These are phyloP conservation scores for Drosophila subsilvestris DNA, from an alignment of 2,888 invertebrate species.

Conservation along the genomic window DNA sequence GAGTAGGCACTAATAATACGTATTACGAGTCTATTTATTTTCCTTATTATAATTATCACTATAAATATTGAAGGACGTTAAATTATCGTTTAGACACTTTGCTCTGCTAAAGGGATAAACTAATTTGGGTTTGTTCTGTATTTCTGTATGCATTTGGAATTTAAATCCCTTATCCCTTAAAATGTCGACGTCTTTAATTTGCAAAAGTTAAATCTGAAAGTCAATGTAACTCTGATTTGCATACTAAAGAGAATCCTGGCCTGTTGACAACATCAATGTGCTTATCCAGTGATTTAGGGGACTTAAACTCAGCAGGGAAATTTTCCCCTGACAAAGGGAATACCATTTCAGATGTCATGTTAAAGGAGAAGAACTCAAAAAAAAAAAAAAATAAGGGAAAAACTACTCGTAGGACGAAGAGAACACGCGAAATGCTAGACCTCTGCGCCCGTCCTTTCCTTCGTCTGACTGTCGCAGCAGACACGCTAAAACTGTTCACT, in stretches of 20 bases:
- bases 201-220: constrained; percentile 1
- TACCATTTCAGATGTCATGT: constrained; percentile 52
- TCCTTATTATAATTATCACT: background rate
- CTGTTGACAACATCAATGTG: constrained; percentile 49
- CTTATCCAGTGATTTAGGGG: constrained; percentile 43
- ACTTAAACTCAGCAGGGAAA: constrained; percentile 34
- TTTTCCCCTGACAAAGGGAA: constrained; percentile 42
- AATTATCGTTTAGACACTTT: no score
- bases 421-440: constrained; percentile 53
- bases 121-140: background rate
- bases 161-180: background rate
- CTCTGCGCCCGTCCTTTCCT: constrained; percentile 3
- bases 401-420: constrained; percentile 4
- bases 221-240: constrained; percentile 3
- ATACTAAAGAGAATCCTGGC: constrained; percentile 19
- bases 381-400: constrained; percentile 4
- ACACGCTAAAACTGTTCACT: constrained; percentile 67
- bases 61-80: background rate
- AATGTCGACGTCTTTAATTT: constrained; percentile 1
- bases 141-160: no score
- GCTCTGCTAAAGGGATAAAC: no score
- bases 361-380: constrained; percentile 38
- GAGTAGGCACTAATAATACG: background rate
- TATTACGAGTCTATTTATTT: constrained; percentile 1
- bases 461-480: constrained; percentile 15